phyloP scores from a whole-genome alignment of 2,113 vertebrate species.

The Cepphus grylle region DNA sequence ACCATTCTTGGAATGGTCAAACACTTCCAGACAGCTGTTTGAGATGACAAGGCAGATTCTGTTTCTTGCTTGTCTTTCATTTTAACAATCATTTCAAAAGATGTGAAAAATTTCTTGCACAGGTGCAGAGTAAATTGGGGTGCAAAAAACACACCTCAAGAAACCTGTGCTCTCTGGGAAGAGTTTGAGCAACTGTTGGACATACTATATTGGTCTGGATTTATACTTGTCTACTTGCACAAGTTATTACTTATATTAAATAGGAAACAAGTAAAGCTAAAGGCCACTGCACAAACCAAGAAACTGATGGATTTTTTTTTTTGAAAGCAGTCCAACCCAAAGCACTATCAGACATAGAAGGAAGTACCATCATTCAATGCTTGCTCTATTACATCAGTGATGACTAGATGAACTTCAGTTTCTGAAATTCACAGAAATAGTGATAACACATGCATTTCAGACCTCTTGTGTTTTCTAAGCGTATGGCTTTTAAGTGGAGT shows the following conservation, averaged over 20 bases:
- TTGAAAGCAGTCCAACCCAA: background rate
- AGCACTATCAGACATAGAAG: background rate
- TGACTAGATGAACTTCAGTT: background rate
- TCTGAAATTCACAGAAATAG: background rate
- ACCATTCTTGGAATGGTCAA: background rate
- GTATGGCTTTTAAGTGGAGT: background rate
- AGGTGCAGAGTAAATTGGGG: background rate
- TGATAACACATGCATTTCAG: rapidly evolving
- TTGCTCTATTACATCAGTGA: background rate
- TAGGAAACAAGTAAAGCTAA: background rate
- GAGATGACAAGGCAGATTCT: background rate
- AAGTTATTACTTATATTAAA: background rate
- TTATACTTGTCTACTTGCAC: background rate
- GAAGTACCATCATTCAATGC: background rate
- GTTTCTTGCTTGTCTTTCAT: background rate
- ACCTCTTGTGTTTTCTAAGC: background rate
- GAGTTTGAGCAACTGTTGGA: background rate
- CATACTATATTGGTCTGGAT: background rate
- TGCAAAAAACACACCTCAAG: background rate
- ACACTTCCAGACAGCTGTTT: background rate
- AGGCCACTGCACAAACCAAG: background rate
- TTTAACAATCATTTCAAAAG: background rate
- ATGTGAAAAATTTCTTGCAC: background rate
- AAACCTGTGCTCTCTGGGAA: rapidly evolving
- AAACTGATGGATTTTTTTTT: background rate